Evolutionary conservation across 37 sponge, comb jelly and placozoan genomes (phyloP).

Genomic region (Chondrosia reniformis): DNA sequence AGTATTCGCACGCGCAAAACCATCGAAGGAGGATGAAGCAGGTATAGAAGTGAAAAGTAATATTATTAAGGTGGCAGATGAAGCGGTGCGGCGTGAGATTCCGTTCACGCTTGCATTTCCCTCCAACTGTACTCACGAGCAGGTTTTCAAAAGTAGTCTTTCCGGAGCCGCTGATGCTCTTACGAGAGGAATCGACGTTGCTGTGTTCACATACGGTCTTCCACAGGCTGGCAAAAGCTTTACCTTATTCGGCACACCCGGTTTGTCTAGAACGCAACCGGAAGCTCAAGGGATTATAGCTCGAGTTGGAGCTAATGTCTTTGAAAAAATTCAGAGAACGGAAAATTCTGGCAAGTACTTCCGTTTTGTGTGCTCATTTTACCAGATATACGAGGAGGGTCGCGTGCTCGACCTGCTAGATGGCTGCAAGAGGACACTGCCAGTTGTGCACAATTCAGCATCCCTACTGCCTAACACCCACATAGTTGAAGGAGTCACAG

Average conservation of each 20-base stretch:
- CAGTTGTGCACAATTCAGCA: background rate
- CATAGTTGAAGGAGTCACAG: constrained; percentile 21
- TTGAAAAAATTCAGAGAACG: constrained; percentile 3
- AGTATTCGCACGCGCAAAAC: no score
- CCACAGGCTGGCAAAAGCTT: constrained; percentile 50
- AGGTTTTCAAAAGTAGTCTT: background rate
- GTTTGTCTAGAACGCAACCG: constrained; percentile 31
- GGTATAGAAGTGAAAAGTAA: no score
- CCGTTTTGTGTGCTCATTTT: constrained; percentile 30
- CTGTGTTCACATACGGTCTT: constrained; percentile 35
- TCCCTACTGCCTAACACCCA: background rate
- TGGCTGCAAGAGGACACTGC: constrained; percentile 31
- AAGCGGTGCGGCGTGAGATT: no score
- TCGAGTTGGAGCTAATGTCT: constrained; percentile 29
- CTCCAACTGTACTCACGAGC: no score
- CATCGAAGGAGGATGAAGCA: no score
- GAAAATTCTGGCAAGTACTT: background rate
- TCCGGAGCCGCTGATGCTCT: no score
- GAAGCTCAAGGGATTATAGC: constrained; percentile 53
- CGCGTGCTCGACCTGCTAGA: constrained; percentile 63
- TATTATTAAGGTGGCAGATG: no score
- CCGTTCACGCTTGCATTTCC: no score
- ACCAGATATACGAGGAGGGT: constrained; percentile 54
- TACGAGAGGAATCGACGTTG: constrained; percentile 18
- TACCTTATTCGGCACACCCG: constrained; percentile 51